Conservation (phyloP, 2,888 invertebrate species). For the Nymphalis polychloros region DNA sequence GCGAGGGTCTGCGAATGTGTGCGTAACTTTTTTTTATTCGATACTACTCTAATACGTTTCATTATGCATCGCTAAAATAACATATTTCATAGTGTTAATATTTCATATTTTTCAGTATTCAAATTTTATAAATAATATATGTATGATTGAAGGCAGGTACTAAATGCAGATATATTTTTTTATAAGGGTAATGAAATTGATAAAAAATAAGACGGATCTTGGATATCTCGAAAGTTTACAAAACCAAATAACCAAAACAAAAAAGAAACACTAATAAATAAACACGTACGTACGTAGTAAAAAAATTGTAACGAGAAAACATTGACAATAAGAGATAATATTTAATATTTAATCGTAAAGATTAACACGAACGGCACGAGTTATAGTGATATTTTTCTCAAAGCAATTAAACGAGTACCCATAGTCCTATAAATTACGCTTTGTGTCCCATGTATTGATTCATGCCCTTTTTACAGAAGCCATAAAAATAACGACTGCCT, state of each 20-base stretch:
- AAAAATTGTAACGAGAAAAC: too few species aligned
- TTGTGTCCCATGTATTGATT: slow-evolving; percentile 69
- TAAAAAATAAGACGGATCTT: too few species aligned
- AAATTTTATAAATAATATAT: too few species aligned
- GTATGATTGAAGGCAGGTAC: too few species aligned
- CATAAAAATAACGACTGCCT: slow-evolving; percentile 77
- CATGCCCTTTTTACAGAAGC: slow-evolving; percentile 69
- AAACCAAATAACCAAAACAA: too few species aligned
- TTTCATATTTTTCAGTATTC: neutral
- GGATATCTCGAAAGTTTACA: too few species aligned
- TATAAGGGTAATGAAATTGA: too few species aligned
- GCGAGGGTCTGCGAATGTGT: slow-evolving; percentile 59
- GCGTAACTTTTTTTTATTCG: slow-evolving; percentile 54
- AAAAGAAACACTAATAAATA: too few species aligned
- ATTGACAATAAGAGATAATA: neutral
- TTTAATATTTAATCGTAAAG: slow-evolving; percentile 38
- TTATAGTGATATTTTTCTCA: slow-evolving; percentile 46
- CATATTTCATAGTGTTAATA: neutral
- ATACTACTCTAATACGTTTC: slow-evolving; percentile 32
- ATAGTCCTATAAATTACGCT: slow-evolving; percentile 68
- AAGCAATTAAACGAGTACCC: slow-evolving; percentile 64
- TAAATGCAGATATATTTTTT: too few species aligned
- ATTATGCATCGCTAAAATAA: slow-evolving; percentile 38
- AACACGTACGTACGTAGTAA: too few species aligned
- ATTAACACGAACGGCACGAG: slow-evolving; percentile 57